Base-by-base conservation (phyloP, 2,888 invertebrate species). In the Euphydryas editha region DNA sequence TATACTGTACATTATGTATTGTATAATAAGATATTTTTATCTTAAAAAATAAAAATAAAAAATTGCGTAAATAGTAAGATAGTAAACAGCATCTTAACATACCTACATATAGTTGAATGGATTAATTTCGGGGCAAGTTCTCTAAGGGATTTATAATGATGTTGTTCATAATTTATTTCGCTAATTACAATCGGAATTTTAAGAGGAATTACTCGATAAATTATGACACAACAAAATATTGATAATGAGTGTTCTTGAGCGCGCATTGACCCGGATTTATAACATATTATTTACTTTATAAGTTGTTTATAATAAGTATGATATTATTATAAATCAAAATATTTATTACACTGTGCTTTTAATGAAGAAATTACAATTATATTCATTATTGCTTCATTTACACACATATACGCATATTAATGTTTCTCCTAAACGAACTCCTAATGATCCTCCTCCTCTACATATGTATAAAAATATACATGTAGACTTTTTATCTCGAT, bases 241-340 rank as follows among this genome's bases (percentile, higher is more conserved):
- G 62, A 65, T 67, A 71, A 65, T 62, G 69, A 69, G 56, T 64
- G 51, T 58, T 47, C 65, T 61, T 68, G 66, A 73, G 72, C 72
- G 72, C 71, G 65, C 73, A 64, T 68, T 72, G 73, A 75, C 75
- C 75, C 75, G 75, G 75, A 75, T 73, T 73, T 68, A 46, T 71
- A 62, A 61, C 59, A 49, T 37, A 44, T n/a, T n/a, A n/a, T 51
- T 36, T n/a, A 44, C 3, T 44, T 30, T 11, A 54, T 36, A 36
- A 54, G 36, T 36, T 54, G 36, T 17, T 54, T 51, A n/a, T 24
- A 15, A 15, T 39, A n/a, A n/a, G 30, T 17, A 17, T 54, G 36
- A 54, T 44, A 44, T 51, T 51, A 24, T 51, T 51, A 51, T 24
- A 15, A 51, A 51, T 24, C 24, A 51, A 8, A 49, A 21, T 49